phyloP scores from a whole-genome alignment of 2,888 invertebrate species.

The Stenchaetothrips biformis region DNA sequence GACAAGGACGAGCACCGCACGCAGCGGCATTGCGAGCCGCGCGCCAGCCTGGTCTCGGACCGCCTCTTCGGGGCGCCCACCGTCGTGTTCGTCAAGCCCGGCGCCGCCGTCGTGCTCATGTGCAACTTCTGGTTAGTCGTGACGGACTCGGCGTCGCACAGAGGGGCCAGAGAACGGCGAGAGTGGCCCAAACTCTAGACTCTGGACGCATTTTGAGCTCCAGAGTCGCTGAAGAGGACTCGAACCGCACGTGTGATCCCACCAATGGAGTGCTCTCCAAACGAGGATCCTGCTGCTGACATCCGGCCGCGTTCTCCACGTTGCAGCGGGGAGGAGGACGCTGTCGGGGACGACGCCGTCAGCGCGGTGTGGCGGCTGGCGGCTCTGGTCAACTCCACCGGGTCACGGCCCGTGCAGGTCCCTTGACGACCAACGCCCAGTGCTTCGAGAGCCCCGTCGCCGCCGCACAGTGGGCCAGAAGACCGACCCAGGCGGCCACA shows the following conservation, averaged over 20 bases:
- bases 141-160: too few species aligned
- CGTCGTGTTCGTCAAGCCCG: background rate
- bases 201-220: too few species aligned
- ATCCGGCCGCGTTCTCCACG: too few species aligned
- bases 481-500: too few species aligned
- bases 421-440: background rate
- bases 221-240: too few species aligned
- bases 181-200: too few species aligned
- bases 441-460: too few species aligned
- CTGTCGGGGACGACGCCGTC: background rate
- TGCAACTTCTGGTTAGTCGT: background rate
- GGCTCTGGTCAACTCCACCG: background rate
- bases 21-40: background rate
- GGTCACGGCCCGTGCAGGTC: background rate
- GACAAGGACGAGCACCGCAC: background rate
- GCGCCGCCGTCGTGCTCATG: background rate
- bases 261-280: too few species aligned
- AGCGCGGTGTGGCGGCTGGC: background rate
- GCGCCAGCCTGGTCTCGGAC: background rate
- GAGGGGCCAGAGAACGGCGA: too few species aligned
- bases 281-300: too few species aligned
- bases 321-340: constrained; percentile 14
- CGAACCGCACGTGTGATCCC: too few species aligned
- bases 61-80: background rate
- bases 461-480: too few species aligned